Conservation (phyloP, 2,797 vertebrate genomes). For the Poecilia velifera region DNA sequence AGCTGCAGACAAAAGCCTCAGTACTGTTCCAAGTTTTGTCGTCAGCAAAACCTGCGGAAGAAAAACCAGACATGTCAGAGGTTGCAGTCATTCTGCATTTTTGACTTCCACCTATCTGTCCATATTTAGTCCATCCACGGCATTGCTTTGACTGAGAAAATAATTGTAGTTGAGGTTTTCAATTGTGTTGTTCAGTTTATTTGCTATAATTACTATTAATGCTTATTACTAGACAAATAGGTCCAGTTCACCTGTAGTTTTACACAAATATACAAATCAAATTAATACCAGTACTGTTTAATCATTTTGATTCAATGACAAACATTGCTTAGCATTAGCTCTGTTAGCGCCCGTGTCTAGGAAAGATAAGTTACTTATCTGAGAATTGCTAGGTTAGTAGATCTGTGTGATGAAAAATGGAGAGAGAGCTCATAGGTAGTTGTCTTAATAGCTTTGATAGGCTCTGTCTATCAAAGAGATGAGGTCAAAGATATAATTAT, state of each 20-base stretch:
- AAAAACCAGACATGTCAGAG: conserved; percentile 26
- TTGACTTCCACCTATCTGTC: conserved; percentile 29
- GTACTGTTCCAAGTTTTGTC: conserved; percentile 31
- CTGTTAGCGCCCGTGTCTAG: background rate
- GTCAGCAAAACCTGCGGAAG: conserved; percentile 25
- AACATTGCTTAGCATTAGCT: background rate
- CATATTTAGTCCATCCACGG: conserved; percentile 38
- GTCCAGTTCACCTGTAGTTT: background rate
- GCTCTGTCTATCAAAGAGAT: background rate
- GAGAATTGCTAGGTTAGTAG: background rate
- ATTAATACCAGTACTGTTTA: background rate
- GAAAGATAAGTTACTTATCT: background rate
- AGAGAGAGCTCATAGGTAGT: background rate
- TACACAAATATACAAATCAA: background rate
- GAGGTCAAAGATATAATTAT: background rate
- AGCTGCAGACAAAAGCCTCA: conserved; percentile 28
- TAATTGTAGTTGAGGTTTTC: background rate
- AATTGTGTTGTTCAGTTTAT: background rate
- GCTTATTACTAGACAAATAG: background rate
- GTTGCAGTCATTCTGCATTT: conserved; percentile 33
- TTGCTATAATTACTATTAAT: background rate
- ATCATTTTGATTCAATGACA: background rate
- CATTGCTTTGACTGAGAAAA: background rate
- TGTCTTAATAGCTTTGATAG: background rate
- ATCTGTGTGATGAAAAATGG: background rate